Percentiles rank a stretch among this genome's conserved stretches.
phyloP scores from a whole-genome alignment of 1,140 invertebrate genomes.

The Cydia amplana region DNA sequence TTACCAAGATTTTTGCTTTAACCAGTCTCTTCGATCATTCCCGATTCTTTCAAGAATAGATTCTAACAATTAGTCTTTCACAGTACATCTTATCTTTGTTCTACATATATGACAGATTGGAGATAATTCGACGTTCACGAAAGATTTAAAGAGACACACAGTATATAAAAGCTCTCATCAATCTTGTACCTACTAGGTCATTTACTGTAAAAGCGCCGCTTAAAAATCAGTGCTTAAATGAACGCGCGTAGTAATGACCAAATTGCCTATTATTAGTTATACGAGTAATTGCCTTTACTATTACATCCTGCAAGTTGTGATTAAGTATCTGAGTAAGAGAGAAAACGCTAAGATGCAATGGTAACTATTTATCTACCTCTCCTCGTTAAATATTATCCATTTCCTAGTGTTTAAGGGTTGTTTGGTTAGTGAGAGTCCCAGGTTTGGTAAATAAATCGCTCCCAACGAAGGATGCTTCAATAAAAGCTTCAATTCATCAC shows the following conservation, averaged over 20 bases:
- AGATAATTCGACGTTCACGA: not conserved
- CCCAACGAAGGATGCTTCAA: not conserved
- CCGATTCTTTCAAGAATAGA: not conserved
- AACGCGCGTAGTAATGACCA: not conserved
- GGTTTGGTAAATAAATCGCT: not conserved
- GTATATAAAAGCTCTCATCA: conserved; percentile 4
- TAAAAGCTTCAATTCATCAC: not conserved
- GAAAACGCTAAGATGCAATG: too few species aligned
- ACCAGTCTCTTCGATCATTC: conserved; percentile 10
- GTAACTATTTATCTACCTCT: too few species aligned
- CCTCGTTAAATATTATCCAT: too few species aligned
- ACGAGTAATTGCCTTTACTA: not conserved
- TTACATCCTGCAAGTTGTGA: not conserved
- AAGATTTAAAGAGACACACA: not conserved
- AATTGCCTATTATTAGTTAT: conserved; percentile 14
- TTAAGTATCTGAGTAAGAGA: not conserved
- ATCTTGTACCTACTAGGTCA: conserved; percentile 20
- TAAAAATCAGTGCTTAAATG: not conserved
- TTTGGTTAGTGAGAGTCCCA: not conserved
- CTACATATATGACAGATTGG: not conserved
- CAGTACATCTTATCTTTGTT: conserved; percentile 4
- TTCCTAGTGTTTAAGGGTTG: too few species aligned
- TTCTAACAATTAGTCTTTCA: not conserved
- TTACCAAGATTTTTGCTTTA: conserved; percentile 1
- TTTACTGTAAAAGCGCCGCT: not conserved